These are phyloP conservation scores for Drosophila lacicola DNA, from an alignment of 2,888 invertebrate species.

Conservation along the genomic window DNA sequence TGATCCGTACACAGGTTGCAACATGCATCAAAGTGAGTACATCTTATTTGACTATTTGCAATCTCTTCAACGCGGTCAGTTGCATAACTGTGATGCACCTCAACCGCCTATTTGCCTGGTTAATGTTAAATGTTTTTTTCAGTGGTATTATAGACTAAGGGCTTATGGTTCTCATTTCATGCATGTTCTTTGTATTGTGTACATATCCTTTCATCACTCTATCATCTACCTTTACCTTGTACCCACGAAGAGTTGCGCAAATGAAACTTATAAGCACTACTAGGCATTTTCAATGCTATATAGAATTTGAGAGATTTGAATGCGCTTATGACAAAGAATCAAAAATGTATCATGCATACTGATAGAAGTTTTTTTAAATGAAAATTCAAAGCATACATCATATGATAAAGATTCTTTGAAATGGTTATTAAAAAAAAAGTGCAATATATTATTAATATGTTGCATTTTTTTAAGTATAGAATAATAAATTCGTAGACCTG, in stretches of 20 bases:
- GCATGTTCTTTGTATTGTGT: constrained; percentile 70
- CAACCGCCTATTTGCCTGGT: constrained; percentile 21
- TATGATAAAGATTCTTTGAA: background rate
- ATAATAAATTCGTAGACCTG: background rate
- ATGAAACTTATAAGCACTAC: too few species aligned
- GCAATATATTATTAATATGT: too few species aligned
- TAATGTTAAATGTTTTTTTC: constrained; percentile 78
- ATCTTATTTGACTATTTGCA: constrained; percentile 36
- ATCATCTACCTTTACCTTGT: constrained; percentile 34
- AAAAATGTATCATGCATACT: too few species aligned
- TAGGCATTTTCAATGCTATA: too few species aligned
- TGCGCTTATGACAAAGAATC: too few species aligned
- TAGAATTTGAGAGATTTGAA: too few species aligned
- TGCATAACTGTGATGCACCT: constrained; percentile 3
- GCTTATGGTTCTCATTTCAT: constrained; percentile 50
- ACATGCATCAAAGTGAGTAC: constrained; percentile 87
- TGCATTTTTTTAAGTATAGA: too few species aligned
- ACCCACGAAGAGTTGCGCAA: background rate
- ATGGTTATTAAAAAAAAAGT: too few species aligned
- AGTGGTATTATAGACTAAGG: constrained; percentile 57
- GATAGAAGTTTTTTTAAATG: too few species aligned
- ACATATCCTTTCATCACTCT: constrained; percentile 44
- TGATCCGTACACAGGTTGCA: constrained; percentile 92
- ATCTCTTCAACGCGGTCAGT: constrained; percentile 31
- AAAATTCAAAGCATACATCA: background rate